Base-by-base conservation (phyloP, 53 echinoderm and acorn worm species). In the Astropecten irregularis region DNA sequence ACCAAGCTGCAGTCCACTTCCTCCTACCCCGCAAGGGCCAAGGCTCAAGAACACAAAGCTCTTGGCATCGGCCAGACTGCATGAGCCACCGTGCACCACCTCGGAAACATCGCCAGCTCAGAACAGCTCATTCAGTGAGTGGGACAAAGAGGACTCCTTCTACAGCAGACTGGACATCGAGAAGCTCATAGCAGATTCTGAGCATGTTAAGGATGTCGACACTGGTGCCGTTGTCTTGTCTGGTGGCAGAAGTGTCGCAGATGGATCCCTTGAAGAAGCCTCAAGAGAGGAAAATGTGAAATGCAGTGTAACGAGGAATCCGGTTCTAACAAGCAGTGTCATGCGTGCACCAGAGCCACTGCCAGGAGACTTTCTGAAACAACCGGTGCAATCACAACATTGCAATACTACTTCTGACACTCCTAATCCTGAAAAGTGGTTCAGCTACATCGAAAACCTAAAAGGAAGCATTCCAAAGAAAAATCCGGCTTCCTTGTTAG, bases 101-200 rank as follows among this genome's bases (percentile, higher is more conserved):
- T n/a, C n/a, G 4, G 19, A 13, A 36, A 37, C 7, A 36, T 1
- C 39, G 20, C 65, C 5, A 18, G 34, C 53, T 29, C 36, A 32
- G 13, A 40, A 40, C 56, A 58, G 29, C 57, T 26, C 57, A 3
- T 58, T 57, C 40, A 29, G 23, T 3, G 84, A 85, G 8, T 90
- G 90, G 90, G 90, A 90, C 23, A 58, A 48, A 0, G 83, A 90
- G 22, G 90, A 90, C 44, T 85, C 79, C 9, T 73, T 90, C 47
- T 90, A 77, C 13, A 86, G 72, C 35, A 71, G 72, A 48, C 66
- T 90, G 51, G 86, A 90, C 51, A 11, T 90, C 27, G 86, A 82
- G 21, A 76, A 65, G 21, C 47, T 90, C 3, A 76, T 90, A 11
- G 74, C 59, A 0, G 66, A 90, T 16, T 86, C 90, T 8, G 9